Evolutionary conservation across 2,113 vertebrate species (phyloP).

Genomic region (Callionymus lyra): DNA sequence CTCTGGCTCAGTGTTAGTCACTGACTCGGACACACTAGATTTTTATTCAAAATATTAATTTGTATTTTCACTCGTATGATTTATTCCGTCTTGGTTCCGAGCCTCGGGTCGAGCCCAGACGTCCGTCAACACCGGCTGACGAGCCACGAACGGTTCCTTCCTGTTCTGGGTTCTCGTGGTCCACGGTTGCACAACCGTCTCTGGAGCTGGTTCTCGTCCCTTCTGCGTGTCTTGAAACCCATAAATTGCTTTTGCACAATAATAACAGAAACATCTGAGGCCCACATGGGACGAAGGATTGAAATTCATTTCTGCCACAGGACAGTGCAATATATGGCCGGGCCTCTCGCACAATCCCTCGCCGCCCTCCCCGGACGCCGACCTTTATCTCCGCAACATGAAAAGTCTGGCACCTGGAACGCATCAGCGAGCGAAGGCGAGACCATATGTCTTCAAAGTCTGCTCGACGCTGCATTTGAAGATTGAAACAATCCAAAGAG

Average conservation of each 20-base stretch:
- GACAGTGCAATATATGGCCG: slow-evolving; percentile 2
- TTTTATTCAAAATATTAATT: too few species aligned
- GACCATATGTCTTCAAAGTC: slow-evolving; percentile 60
- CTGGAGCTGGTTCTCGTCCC: too few species aligned
- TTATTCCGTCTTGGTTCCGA: too few species aligned
- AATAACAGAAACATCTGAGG: slow-evolving; percentile 51
- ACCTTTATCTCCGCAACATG: slow-evolving; percentile 37
- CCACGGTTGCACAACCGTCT: too few species aligned
- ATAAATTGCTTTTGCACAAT: slow-evolving; percentile 36
- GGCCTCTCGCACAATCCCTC: too few species aligned
- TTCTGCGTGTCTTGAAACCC: slow-evolving; percentile 15
- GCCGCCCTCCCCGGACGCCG: slow-evolving; percentile 6
- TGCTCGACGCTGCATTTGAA: slow-evolving; percentile 41
- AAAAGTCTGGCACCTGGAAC: slow-evolving; percentile 59
- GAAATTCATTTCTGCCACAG: slow-evolving; percentile 19
- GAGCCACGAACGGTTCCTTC: slow-evolving; percentile 16
- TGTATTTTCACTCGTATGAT: too few species aligned
- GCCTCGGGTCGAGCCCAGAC: slow-evolving; percentile 7
- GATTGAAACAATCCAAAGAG: slow-evolving; percentile 52
- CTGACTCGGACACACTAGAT: too few species aligned
- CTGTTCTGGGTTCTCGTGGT: too few species aligned
- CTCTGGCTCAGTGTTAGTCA: too few species aligned
- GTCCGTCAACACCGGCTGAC: slow-evolving; percentile 23
- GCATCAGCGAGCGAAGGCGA: slow-evolving; percentile 55
- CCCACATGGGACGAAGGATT: slow-evolving; percentile 36